Evolutionary conservation across 2,113 vertebrate species (phyloP), one percentile per base, ranked within the genome.

Genomic region (Brevimyrus niger): DNA sequence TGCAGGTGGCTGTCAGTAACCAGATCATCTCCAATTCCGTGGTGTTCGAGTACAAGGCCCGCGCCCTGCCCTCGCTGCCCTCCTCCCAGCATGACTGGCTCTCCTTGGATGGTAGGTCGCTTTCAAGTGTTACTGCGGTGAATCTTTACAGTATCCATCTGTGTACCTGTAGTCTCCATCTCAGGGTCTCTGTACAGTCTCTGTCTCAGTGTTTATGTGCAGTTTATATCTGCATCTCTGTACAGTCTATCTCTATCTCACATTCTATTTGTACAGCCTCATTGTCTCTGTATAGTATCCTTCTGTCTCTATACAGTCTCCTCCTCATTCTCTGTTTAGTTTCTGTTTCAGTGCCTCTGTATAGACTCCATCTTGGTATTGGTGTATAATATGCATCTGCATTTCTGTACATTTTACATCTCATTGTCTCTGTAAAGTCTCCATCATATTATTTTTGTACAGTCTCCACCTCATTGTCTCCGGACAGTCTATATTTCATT

Each of bases 11-110:
- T 92, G 97, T 97, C 96, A 98, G 98, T 95, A 99, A 96, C 96
- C 98, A 99, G 96, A 98, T 99, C 95, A 98, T 99, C 97, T 99
- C 98, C 92, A 99, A 97, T 94, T 99, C 98, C 0, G 98, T 99
- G 95, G 98, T 99, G 91, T 99, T 99, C 94, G 98, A 99, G 94
- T 99, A 99, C 94, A 99, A 99, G 95, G 98, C 98, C 55, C 97
- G 98, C 88, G 98, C 98, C 80, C 95, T 99, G 92, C 98, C 98
- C 87, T 97, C 97, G 27, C 97, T 99, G 94, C 98, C 98, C 87
- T 99, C 98, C 89, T 98, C 98, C 47, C 98, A 99, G 96, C 98
- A 99, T 87, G 98, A 99, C 96, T 99, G 98, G 98, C 97, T 99
- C 91, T 99, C 98, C 1, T 93, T 99, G 94, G 98, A 99, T 9